A percentile compares a stretch with the other conserved stretches of the same genome.
These are phyloP conservation scores for Zoanthus solanderi DNA, from an alignment of 92 coral and sea anemone genomes.

Conservation along the genomic window DNA sequence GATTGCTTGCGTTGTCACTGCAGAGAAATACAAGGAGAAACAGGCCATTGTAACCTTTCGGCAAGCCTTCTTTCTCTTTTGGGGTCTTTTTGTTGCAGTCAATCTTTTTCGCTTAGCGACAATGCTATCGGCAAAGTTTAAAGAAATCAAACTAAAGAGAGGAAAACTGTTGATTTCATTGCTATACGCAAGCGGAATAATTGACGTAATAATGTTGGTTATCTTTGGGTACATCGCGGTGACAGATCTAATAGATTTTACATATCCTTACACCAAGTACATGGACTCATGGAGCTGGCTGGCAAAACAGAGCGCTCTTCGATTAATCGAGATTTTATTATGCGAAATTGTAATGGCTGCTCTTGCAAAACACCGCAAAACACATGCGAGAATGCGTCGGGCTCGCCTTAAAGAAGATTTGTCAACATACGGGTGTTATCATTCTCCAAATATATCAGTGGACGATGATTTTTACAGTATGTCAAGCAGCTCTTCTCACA, in stretches of 20 bases:
- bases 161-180: background rate
- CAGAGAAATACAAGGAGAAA: conserved; percentile 3
- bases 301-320: conserved; percentile 8
- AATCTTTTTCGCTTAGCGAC: conserved; percentile 3
- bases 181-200: conserved; percentile 19
- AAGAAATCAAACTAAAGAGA: background rate
- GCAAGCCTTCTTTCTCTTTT: background rate
- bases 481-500: background rate
- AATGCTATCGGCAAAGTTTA: background rate
- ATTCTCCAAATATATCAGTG: background rate
- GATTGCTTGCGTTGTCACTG: background rate
- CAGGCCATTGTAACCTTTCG: background rate
- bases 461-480: conserved; percentile 1
- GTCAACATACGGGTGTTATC: background rate
- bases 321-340: conserved; percentile 4
- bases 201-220: background rate
- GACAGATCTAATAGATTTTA: background rate
- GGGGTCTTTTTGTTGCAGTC: conserved; percentile 18
- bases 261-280: background rate
- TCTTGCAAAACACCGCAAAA: conserved; percentile 12
- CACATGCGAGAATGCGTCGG: background rate
- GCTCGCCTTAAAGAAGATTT: background rate
- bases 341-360: conserved; percentile 12
- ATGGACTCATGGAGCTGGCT: conserved; percentile 16
- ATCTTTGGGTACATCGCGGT: background rate